Percentiles rank a stretch among this genome's conserved stretches.
Evolutionary conservation across 2,113 vertebrate species (phyloP).

Genomic region (Laticauda laticaudata): DNA sequence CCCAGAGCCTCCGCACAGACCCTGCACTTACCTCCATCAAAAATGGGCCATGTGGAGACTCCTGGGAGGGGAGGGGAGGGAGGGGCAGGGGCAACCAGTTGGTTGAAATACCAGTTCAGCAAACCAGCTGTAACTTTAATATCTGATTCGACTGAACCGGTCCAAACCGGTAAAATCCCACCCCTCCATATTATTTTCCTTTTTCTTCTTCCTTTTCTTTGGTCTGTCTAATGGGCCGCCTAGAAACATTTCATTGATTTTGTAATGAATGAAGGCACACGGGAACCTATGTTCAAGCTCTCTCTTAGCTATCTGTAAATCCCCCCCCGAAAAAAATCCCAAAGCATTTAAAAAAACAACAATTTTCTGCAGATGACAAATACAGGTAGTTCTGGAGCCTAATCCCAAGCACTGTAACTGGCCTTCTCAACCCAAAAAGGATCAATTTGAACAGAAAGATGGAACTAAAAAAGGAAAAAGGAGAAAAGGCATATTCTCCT

Average conservation of each 20-base stretch:
- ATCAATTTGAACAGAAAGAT: constrained; percentile 4
- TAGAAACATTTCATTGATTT: constrained; percentile 64
- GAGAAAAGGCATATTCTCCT: background rate
- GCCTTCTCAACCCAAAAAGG: background rate
- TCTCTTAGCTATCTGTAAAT: constrained; percentile 54
- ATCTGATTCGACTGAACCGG: accelerated
- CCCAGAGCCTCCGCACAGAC: no score
- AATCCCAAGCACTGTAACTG: background rate
- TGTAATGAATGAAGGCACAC: constrained; percentile 58
- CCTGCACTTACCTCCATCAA: no score
- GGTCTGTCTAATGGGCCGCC: constrained; percentile 62
- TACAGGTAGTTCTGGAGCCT: background rate
- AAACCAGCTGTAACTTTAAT: no score
- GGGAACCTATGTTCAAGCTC: constrained; percentile 56
- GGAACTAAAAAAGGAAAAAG: background rate
- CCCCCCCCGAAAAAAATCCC: no score
- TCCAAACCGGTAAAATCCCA: no score
- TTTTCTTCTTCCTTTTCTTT: constrained; percentile 30
- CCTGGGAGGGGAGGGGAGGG: no score
- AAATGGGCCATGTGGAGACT: no score
- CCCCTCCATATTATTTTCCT: no score
- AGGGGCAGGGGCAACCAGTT: no score
- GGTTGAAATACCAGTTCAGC: no score
- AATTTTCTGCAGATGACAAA: background rate
- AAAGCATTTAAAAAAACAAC: background rate